These are phyloP conservation scores for Hoplodrina ambigua DNA, from an alignment of 2,888 invertebrate genomes.

Conservation along the genomic window DNA sequence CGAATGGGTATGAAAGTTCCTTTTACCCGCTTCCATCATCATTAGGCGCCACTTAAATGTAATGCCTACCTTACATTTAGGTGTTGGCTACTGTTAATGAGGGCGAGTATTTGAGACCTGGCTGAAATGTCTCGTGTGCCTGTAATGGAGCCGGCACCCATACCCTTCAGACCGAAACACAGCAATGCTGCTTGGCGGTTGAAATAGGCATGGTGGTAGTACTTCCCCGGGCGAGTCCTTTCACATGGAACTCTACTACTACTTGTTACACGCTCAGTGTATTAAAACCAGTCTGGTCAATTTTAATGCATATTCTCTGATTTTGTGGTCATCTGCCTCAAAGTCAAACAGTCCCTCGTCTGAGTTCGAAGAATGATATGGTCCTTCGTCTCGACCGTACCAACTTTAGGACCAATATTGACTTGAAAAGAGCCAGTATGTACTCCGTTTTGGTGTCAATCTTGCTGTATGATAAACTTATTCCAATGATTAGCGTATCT, in stretches of 20 bases:
- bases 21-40: not conserved
- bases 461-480: not conserved
- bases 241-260: conserved; percentile 42
- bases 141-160: conserved; percentile 28
- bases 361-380: not conserved
- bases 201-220: conserved; percentile 39
- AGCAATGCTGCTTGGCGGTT: not conserved
- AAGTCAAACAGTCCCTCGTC: not conserved
- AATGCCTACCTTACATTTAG: not conserved
- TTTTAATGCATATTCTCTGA: too few relatives aligned
- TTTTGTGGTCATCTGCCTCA: too few relatives aligned
- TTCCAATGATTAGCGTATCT: not conserved
- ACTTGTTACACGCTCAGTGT: not conserved
- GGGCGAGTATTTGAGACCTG: not conserved
- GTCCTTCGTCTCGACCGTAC: not conserved
- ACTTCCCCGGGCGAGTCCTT: conserved; percentile 40
- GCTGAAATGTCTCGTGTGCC: conserved; percentile 16
- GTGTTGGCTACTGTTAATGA: too few relatives aligned
- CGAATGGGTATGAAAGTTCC: not conserved
- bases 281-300: not conserved
- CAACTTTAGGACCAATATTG: not conserved
- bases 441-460: not conserved
- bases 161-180: conserved; percentile 15
- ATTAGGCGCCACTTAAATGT: not conserved
- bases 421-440: not conserved